Evolutionary conservation across 35 echinoderm and acorn worm species (phyloP).

Genomic region (Apostichopus californicus): DNA sequence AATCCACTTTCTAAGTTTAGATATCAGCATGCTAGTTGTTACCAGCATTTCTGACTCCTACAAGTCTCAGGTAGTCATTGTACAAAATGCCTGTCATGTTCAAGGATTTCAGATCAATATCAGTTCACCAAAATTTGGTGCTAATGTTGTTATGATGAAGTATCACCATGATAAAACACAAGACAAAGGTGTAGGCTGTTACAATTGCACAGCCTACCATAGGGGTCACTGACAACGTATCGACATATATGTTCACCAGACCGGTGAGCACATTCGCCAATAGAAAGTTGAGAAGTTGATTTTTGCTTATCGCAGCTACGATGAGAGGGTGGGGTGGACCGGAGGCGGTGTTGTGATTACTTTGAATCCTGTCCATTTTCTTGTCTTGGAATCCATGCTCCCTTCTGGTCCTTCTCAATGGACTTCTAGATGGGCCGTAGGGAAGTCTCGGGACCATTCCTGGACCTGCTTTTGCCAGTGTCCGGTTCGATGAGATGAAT

Average conservation of each 20-base stretch:
- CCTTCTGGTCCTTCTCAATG: neutral
- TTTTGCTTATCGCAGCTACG: constrained; percentile 31
- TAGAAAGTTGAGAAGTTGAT: constrained; percentile 40
- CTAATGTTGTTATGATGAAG: constrained; percentile 26
- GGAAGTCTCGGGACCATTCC: neutral
- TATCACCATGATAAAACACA: constrained; percentile 23
- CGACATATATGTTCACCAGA: constrained; percentile 1
- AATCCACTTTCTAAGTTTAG: too few relatives aligned
- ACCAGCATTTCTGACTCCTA: too few relatives aligned
- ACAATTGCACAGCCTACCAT: neutral
- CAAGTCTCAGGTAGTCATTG: too few relatives aligned
- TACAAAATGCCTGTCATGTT: too few relatives aligned
- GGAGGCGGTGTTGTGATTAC: too few relatives aligned
- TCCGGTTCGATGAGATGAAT: neutral
- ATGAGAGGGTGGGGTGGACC: constrained; percentile 1
- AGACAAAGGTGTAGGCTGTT: neutral
- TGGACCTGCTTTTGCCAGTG: neutral
- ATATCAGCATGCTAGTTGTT: too few relatives aligned
- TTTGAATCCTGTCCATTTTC: neutral
- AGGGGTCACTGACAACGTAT: neutral
- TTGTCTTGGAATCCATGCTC: too few relatives aligned
- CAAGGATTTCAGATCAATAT: too few relatives aligned
- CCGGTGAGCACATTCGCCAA: constrained; percentile 38
- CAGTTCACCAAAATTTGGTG: constrained; percentile 46
- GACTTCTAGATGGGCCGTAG: neutral